A percentile compares a stretch with the other conserved stretches of the same genome.
Conservation (phyloP, 2,888 invertebrate species). For the Hypomecis atomaria region DNA sequence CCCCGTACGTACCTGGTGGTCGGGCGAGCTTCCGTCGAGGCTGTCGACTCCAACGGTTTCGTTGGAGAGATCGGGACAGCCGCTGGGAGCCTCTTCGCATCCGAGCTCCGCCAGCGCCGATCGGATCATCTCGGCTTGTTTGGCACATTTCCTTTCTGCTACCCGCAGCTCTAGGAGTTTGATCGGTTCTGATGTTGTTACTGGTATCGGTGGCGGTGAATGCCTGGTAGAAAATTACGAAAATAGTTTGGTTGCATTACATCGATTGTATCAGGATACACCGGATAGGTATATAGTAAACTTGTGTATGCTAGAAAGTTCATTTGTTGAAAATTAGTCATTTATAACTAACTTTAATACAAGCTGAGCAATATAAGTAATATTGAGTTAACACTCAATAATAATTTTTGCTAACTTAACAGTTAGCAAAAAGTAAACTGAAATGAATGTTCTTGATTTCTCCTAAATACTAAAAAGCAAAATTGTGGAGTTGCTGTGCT, state of each 20-base stretch:
- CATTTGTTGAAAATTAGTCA: too few relatives aligned
- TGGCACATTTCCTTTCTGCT: conserved; percentile 92
- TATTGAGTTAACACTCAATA: too few relatives aligned
- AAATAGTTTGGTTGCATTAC: neutral
- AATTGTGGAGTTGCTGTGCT: neutral
- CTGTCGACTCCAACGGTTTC: conserved; percentile 88
- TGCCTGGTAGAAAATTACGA: conserved; percentile 56
- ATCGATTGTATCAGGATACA: neutral
- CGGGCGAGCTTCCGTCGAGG: conserved; percentile 86
- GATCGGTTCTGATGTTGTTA: conserved; percentile 83
- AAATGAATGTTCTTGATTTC: neutral
- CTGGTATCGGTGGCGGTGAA: conserved; percentile 79
- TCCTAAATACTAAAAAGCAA: neutral
- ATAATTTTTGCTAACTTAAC: too few relatives aligned
- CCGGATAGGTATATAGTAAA: neutral
- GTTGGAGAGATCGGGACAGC: conserved; percentile 92
- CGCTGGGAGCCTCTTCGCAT: conserved; percentile 94
- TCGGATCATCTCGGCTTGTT: conserved; percentile 93
- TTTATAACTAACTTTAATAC: too few relatives aligned
- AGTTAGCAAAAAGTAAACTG: too few relatives aligned
- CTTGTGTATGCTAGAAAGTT: neutral
- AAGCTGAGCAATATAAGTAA: too few relatives aligned
- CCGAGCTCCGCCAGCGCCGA: conserved; percentile 94
- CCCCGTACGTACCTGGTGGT: conserved; percentile 84
- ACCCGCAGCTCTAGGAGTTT: conserved; percentile 93